phyloP scores from a whole-genome alignment of 2,113 vertebrate species.

The Heliornis fulica region DNA sequence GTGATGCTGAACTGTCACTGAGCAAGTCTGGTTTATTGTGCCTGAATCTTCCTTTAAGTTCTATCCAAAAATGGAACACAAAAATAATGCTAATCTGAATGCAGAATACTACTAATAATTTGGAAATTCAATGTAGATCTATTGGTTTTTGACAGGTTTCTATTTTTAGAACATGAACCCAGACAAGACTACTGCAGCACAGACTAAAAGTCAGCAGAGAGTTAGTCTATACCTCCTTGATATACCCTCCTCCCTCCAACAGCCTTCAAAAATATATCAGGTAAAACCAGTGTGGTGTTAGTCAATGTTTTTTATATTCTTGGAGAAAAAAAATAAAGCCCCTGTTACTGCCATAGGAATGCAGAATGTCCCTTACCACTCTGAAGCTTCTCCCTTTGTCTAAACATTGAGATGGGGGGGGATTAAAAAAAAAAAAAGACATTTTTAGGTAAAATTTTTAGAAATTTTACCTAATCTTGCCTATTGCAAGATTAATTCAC shows the following conservation, averaged over 20 bases:
- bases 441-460: too few relatives aligned
- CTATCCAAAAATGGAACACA: background rate
- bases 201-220: background rate
- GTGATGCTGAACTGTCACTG: conserved; percentile 7
- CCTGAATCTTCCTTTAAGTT: background rate
- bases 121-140: background rate
- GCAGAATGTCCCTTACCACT: background rate
- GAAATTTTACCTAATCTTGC: too few relatives aligned
- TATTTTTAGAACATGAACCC: background rate
- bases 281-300: background rate
- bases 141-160: background rate
- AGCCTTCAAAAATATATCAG: background rate
- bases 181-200: background rate
- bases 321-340: background rate
- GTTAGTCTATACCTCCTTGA: background rate
- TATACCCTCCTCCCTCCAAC: background rate
- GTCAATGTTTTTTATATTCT: background rate
- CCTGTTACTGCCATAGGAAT: background rate
- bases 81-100: background rate
- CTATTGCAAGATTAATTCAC: background rate
- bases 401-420: background rate
- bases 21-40: background rate
- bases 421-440: background rate
- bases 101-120: background rate
- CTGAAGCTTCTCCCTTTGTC: background rate